A percentile compares a stretch with the other conserved stretches of the same genome.
These are phyloP conservation scores for Alexandromys oeconomus DNA, from an alignment of 2,797 vertebrate genomes.

Conservation along the genomic window DNA sequence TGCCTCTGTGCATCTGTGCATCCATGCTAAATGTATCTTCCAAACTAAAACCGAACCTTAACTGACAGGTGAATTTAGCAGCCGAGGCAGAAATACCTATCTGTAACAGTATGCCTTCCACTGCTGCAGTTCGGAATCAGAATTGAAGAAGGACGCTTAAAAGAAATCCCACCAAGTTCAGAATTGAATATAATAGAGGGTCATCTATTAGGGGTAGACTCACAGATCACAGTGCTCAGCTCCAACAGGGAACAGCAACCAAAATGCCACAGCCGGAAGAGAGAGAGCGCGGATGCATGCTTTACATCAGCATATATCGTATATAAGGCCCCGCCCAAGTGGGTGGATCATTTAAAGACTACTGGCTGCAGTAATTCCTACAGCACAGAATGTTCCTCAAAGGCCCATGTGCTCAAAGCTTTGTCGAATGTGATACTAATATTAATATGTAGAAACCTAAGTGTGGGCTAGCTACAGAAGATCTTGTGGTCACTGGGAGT, in stretches of 20 bases:
- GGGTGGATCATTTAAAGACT: too few relatives aligned
- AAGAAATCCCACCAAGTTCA: too few relatives aligned
- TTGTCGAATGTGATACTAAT: not conserved
- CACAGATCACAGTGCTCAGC: too few relatives aligned
- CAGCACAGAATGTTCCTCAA: not conserved
- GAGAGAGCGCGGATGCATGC: accelerated
- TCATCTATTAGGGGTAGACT: too few relatives aligned
- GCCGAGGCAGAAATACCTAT: not conserved
- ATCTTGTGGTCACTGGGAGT: not conserved
- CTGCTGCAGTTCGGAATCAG: not conserved
- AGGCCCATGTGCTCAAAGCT: not conserved
- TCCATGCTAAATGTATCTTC: not conserved
- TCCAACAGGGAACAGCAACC: too few relatives aligned
- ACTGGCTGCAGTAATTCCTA: too few relatives aligned
- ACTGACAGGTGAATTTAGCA: not conserved
- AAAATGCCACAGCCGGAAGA: too few relatives aligned
- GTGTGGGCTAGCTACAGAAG: not conserved
- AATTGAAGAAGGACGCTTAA: too few relatives aligned
- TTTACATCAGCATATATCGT: too few relatives aligned
- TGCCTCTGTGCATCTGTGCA: not conserved
- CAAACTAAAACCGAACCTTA: not conserved
- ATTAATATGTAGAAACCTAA: not conserved
- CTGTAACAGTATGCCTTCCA: not conserved
- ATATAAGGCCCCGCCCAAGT: too few relatives aligned
- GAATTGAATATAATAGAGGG: too few relatives aligned